Base-by-base conservation (phyloP, 1,140 invertebrate genomes). In the Cotesia typhae region DNA sequence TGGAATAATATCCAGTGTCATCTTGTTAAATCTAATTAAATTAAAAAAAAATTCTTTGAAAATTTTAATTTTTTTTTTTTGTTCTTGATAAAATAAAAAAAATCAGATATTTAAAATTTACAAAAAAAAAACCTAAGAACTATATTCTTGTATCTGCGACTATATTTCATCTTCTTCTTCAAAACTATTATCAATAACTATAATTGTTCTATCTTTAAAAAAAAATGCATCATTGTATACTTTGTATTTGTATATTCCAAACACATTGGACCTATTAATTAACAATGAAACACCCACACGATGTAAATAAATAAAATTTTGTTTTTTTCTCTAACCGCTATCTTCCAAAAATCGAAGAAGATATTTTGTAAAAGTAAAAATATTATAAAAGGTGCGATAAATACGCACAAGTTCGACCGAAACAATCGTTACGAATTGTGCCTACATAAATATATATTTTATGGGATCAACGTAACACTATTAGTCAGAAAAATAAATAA, bases 351-450 rank as follows among this genome's bases (percentile, higher is more conserved):
- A 47, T 2, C 6, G 10, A 47, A 47, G 41, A 47, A 47, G 10
- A 7, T 47, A 52, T 55, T 47, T 41, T 20, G 6, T 53, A 47
- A 52, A 51, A 65, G 35, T 35, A 36, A 66, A n/a, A 70, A 51
- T 36, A 6, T 41, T 53, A 37, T 57, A 66, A 71, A 41, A 57
- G 28, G 59, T 57, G 63, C 36, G 14, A 59, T 4, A 64, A 53
- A 75, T 73, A 75, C 78, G 78, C 79, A 82, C 76, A 80, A 81
- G 76, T 75, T 82, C 77, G 75, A 75, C 73, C 76, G 75, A 77
- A 81, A 82, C 80, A 83, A 82, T 82, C 81, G 74, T 82, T 82
- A 82, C 77, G 79, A 83, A 81, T 83, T 80, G 82, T 83, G 82
- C 82, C 82, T 83, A 81, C 76, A 83, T 77, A 80, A 82, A 82